These are phyloP conservation scores for Parnassius apollo DNA, from an alignment of 2,888 invertebrate species.

Conservation along the genomic window DNA sequence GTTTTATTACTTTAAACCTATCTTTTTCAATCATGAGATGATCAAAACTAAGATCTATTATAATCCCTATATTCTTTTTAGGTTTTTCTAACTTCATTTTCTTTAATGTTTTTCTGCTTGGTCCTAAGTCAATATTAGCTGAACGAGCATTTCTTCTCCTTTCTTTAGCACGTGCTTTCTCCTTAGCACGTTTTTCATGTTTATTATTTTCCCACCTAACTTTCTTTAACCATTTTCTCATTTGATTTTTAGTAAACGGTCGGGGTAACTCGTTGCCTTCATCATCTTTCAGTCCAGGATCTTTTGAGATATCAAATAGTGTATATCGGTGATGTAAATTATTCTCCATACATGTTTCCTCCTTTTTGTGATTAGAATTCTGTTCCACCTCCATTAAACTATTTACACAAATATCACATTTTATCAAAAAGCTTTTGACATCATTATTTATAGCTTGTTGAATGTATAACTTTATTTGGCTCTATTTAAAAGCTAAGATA, in stretches of 20 bases:
- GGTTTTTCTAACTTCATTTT: slow-evolving; percentile 85
- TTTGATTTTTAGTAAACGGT: slow-evolving; percentile 82
- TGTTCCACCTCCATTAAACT: slow-evolving; percentile 5
- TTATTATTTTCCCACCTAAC: slow-evolving; percentile 88
- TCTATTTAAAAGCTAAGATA: too few relatives aligned
- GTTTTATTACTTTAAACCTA: slow-evolving; percentile 93
- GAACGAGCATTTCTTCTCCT: slow-evolving; percentile 85
- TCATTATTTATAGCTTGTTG: too few relatives aligned
- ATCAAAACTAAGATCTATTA: slow-evolving; percentile 95
- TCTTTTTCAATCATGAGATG: slow-evolving; percentile 94
- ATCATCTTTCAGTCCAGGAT: slow-evolving; percentile 72
- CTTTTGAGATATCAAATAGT: slow-evolving; percentile 63
- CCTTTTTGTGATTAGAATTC: slow-evolving; percentile 28
- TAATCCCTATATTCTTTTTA: slow-evolving; percentile 85
- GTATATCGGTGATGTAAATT: slow-evolving; percentile 54
- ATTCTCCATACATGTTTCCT: slow-evolving; percentile 34
- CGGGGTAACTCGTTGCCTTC: slow-evolving; percentile 68
- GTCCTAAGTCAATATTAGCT: slow-evolving; percentile 87
- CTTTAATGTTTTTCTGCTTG: slow-evolving; percentile 90
- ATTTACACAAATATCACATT: background rate
- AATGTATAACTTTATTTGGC: too few relatives aligned
- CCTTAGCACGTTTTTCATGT: slow-evolving; percentile 85
- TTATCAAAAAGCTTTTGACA: too few relatives aligned
- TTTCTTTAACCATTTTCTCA: slow-evolving; percentile 85
- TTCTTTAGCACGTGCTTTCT: slow-evolving; percentile 86